Percentiles rank a stretch among this genome's conserved stretches.
Evolutionary conservation across 1,140 invertebrate genomes (phyloP).

Genomic region (Limonius californicus): DNA sequence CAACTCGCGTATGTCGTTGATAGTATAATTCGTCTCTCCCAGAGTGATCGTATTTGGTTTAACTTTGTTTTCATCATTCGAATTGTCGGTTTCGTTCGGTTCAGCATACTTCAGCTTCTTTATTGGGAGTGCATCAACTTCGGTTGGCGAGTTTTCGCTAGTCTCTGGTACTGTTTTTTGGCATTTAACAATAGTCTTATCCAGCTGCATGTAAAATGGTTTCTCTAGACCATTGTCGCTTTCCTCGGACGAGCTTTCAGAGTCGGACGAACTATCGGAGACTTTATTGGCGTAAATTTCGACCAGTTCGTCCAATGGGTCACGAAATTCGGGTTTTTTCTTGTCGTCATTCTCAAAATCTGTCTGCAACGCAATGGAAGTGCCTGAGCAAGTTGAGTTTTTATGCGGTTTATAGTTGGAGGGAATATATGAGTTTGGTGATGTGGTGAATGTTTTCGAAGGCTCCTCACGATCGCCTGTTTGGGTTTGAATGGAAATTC

Average conservation of each 20-base stretch:
- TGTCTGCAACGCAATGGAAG: neutral
- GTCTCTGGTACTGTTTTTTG: neutral
- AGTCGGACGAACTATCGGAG: neutral
- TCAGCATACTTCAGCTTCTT: neutral
- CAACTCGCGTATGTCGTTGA: constrained; percentile 18
- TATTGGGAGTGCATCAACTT: neutral
- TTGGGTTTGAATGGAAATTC: too few species aligned
- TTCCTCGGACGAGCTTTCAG: neutral
- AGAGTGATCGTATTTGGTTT: neutral
- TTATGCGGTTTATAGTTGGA: too few species aligned
- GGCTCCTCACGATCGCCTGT: too few species aligned
- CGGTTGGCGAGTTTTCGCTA: neutral
- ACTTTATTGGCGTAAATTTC: constrained; percentile 2
- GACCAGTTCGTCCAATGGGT: neutral
- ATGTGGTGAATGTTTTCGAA: too few species aligned
- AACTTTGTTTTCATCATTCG: neutral
- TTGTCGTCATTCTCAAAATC: neutral
- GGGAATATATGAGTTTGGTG: too few species aligned
- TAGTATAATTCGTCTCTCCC: neutral
- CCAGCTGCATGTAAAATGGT: constrained; percentile 12
- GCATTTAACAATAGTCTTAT: neutral
- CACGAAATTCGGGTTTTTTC: neutral
- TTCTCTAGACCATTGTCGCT: constrained; percentile 10
- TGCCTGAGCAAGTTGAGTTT: too few species aligned
- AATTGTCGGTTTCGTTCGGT: neutral